These are phyloP conservation scores for Brachypodius melanocephalos DNA, from an alignment of 2,113 vertebrate species.

Conservation along the genomic window DNA sequence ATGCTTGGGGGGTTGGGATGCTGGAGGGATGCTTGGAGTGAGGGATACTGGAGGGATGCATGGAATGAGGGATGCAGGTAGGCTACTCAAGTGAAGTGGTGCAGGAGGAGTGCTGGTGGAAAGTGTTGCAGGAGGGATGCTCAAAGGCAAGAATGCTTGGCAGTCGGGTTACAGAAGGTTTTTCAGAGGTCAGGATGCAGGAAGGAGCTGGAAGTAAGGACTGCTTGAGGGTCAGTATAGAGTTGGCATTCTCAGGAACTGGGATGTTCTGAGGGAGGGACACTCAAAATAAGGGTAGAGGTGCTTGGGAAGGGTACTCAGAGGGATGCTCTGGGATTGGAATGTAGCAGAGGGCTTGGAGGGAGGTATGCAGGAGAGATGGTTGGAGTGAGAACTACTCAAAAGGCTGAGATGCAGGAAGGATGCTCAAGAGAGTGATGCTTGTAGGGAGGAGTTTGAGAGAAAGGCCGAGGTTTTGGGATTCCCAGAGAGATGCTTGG, in stretches of 20 bases:
- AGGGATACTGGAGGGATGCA: background rate
- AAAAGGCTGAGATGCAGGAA: background rate
- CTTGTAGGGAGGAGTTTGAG: background rate
- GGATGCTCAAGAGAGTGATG: background rate
- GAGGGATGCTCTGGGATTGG: background rate
- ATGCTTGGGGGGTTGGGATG: background rate
- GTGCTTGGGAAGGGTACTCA: background rate
- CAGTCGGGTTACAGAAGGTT: background rate
- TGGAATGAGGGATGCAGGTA: background rate
- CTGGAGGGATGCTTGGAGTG: background rate
- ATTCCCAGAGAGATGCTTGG: background rate
- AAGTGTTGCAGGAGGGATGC: background rate
- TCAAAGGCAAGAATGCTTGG: background rate
- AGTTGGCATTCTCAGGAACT: background rate
- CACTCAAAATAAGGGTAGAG: background rate
- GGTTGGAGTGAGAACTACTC: background rate
- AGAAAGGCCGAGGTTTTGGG: background rate
- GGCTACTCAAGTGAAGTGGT: background rate
- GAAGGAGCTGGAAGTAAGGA: background rate
- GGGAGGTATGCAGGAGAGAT: background rate
- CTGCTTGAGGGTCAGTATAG: background rate
- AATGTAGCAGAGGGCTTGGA: background rate
- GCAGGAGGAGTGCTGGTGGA: background rate
- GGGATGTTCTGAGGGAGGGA: background rate
- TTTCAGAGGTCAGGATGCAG: background rate